Base-by-base conservation (phyloP, 2,888 invertebrate genomes). In the Galeopsomyia nigrocyanea region DNA sequence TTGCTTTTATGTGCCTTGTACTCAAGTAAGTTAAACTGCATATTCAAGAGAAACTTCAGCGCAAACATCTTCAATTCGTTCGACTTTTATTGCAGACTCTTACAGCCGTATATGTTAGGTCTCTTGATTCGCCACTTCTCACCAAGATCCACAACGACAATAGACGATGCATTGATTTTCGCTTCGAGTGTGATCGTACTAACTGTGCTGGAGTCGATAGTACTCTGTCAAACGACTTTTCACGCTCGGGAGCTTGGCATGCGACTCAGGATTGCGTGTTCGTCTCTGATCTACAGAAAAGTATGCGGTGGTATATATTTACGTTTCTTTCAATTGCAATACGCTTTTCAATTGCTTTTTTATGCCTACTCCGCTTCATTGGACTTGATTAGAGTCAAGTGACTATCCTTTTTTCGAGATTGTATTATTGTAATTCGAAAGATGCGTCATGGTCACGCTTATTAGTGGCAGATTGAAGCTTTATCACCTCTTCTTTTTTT, bases 261-360 rank as follows among this genome's bases (percentile, higher is more conserved):
- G 93, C 87, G 92, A 82, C 88, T 94, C 71, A 87, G 95, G 79
- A 89, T 95, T 68, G 94, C 95, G 0, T 90, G 92, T 79, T 94
- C 94, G 81, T 93, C 94, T 0, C 84, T 96, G 16, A 85, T 96
- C 74, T 95, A 94, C 83, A 90, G 94, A 88, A 96, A 96, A 90
- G 95, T 94, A 87, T 46, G 53, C 10, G 51, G 10, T 39, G 39
- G 39, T 39, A 39, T 39, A 39, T 39, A 39, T 39, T 39, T 39
- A 10, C 7, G 39, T 39, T 39, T 39, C 10, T 39, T 39, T 7
- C 39, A 39, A 39, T 1, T 13, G 31, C 31, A 13, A 39, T 7
- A n/a, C 39, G 10, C 39, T 39, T 39, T 39, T 39, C 10, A 7
- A 9, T 39, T 31, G 31, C n/a, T 39, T 39, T 39, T 39, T 39